These are phyloP conservation scores for Hypotaenidia philippensis DNA, from an alignment of 2,797 vertebrate species.

Conservation along the genomic window DNA sequence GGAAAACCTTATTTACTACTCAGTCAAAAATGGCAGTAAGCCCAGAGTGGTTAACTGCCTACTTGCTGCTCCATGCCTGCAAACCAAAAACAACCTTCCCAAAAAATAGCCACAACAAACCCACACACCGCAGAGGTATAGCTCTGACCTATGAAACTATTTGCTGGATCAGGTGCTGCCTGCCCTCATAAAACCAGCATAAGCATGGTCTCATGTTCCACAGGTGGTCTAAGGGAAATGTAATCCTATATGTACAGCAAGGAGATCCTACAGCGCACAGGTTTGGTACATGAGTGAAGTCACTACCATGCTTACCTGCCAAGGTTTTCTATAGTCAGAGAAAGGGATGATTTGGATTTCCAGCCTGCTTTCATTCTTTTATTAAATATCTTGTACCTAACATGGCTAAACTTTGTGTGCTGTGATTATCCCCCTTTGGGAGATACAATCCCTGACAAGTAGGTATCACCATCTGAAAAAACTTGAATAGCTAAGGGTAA, in stretches of 20 bases:
- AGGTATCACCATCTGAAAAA: background rate
- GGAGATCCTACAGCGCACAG: background rate
- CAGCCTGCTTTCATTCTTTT: background rate
- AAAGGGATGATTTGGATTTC: background rate
- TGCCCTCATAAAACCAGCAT: background rate
- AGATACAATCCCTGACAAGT: background rate
- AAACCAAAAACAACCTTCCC: background rate
- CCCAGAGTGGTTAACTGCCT: background rate
- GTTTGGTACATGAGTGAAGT: background rate
- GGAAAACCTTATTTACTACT: background rate
- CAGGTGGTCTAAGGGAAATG: background rate
- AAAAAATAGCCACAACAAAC: background rate
- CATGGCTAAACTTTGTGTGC: background rate
- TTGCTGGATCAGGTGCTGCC: background rate
- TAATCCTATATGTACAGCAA: background rate
- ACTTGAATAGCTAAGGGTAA: background rate
- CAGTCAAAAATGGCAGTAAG: background rate
- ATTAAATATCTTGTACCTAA: background rate
- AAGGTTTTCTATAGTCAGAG: background rate
- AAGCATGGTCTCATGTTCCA: fast-evolving
- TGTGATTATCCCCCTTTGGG: background rate
- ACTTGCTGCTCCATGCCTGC: background rate
- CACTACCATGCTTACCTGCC: background rate
- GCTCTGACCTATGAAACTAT: background rate
- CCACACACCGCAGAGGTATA: background rate